Base-by-base conservation (phyloP, 92 coral and sea anemone genomes). In the Siderastrea siderea region DNA sequence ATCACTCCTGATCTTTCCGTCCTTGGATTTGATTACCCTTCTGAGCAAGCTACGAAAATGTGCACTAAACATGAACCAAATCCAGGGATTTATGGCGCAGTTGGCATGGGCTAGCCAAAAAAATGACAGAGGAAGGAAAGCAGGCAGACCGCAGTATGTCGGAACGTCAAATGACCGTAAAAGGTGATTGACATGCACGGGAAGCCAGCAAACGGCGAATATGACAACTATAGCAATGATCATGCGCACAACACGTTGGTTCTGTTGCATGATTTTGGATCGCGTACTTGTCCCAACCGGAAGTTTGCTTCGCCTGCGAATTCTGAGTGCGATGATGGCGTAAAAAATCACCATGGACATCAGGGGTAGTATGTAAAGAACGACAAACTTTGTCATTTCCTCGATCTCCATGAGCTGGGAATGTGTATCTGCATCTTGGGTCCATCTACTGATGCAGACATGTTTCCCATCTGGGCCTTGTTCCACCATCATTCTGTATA, bases 171-270 rank as follows among this genome's bases (percentile, higher is more conserved):
- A 92, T 15, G 91, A 68, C 11, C 87, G 81, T 12, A 89, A 10
- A 55, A 92, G 77, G 61, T 92, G 95, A 76, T 80, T 89, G 81
- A 92, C 88, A 69, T 92, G 95, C 16, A 84, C 93, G 2, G 95
- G 95, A 76, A 92, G 69, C 95, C 95, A 92, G 26, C 95, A 92
- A 46, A 89, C 81, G 2, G 95, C 95, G 78, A 92, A 92, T 26
- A 89, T 61, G n/a, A 76, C 81, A 65, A 84, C 87, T 57, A 84
- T 84, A 7, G 80, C 80, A 15, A 74, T 16, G 69, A 84, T 84
- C 87, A 84, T 84, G 72, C 81, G 72, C 4, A 84, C 87, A 14
- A 84, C 87, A 16, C 87, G 79, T 84, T 84, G 87, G 64, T 84
- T 84, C 53, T 73, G 72, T 64, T 84, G 87, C 12, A 84, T 64